Evolutionary conservation across 2,113 vertebrate species (phyloP).

Genomic region (Verasper variegatus): DNA sequence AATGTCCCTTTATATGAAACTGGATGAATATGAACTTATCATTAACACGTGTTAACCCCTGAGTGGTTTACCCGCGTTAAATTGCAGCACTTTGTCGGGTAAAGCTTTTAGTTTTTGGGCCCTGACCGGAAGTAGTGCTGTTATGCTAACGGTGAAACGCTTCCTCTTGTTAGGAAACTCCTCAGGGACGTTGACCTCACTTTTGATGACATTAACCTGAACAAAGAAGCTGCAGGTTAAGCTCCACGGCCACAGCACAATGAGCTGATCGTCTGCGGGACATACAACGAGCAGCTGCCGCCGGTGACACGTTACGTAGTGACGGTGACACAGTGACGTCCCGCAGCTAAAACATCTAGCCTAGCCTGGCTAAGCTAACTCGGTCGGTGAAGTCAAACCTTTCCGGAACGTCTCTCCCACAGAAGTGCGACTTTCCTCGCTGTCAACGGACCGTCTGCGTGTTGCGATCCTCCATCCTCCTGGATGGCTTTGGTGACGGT

Average conservation of each 20-base stretch:
- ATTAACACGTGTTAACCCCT: too few relatives aligned
- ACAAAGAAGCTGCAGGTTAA: background rate
- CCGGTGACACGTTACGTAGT: constrained; percentile 49
- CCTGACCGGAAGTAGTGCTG: background rate
- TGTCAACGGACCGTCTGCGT: background rate
- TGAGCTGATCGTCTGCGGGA: too few relatives aligned
- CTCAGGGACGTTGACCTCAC: too few relatives aligned
- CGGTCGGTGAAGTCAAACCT: background rate
- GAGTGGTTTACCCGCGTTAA: too few relatives aligned
- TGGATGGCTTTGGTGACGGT: constrained; percentile 70
- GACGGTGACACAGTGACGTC: constrained; percentile 56
- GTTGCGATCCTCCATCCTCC: background rate
- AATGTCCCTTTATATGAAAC: too few relatives aligned
- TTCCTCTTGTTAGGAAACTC: too few relatives aligned
- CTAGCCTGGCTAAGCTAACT: constrained; percentile 6
- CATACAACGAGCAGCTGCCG: background rate
- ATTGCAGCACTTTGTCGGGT: background rate
- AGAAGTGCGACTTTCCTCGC: background rate
- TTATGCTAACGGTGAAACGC: too few relatives aligned
- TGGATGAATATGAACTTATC: too few relatives aligned
- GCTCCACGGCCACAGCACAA: too few relatives aligned
- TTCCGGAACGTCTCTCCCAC: background rate
- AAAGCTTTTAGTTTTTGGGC: background rate
- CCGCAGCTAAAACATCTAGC: constrained; percentile 51
- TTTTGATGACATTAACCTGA: background rate